phyloP scores from a whole-genome alignment of 2,888 invertebrate species.

The Meghimatium bilineatum region DNA sequence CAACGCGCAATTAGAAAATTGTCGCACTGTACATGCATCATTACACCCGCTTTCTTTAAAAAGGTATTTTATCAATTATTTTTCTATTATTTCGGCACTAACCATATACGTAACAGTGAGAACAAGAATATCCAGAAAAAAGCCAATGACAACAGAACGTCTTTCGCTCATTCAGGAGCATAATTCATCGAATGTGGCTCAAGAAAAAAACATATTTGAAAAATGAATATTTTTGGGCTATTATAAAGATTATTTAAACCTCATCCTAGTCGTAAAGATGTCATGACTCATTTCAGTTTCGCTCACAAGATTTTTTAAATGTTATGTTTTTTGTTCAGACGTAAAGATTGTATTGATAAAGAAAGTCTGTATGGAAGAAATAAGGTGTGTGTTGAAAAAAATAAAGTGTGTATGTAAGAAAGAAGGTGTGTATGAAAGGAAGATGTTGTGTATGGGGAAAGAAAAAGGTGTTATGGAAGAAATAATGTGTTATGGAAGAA shows the following conservation, averaged over 20 bases:
- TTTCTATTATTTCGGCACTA: conserved; percentile 4
- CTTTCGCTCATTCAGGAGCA: neutral
- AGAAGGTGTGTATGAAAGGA: no score
- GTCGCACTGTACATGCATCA: conserved; percentile 36
- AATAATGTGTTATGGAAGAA: no score
- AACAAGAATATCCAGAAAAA: no score
- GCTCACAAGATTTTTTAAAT: neutral
- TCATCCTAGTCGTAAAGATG: conserved; percentile 11
- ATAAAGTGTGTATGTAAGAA: no score
- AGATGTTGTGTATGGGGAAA: no score
- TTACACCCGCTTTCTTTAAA: conserved; percentile 1
- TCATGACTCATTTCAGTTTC: conserved; percentile 6
- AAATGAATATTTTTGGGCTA: neutral
- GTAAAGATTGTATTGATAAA: neutral
- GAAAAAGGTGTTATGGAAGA: no score
- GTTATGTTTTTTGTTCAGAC: neutral
- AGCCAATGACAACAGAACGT: neutral
- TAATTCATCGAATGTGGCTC: neutral
- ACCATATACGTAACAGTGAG: conserved; percentile 24
- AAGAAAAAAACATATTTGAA: neutral
- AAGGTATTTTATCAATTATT: conserved; percentile 32
- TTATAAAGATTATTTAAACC: neutral
- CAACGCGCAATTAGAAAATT: conserved; percentile 40
- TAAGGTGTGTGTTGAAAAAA: no score
- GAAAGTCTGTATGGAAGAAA: neutral